A percentile compares a stretch with the other conserved stretches of the same genome.
Conservation (phyloP, 2,888 invertebrate species). For the Caenorhabditis zanzibari region DNA sequence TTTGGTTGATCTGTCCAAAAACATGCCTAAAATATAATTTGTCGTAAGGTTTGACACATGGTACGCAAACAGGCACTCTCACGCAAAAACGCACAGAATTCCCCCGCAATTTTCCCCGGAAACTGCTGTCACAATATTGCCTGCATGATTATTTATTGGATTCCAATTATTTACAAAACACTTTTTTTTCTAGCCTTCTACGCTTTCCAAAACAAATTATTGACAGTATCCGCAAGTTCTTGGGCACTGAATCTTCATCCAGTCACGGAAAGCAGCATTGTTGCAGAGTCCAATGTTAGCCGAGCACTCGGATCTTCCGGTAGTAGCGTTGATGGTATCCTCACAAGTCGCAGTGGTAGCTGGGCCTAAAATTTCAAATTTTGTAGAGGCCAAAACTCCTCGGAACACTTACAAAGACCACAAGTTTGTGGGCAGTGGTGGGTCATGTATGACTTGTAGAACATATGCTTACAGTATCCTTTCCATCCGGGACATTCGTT, state of each 20-base stretch:
- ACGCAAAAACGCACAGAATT: too few relatives aligned
- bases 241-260: slow-evolving; percentile 13
- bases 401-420: slow-evolving; percentile 10
- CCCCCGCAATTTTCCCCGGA: too few relatives aligned
- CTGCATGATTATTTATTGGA: background rate
- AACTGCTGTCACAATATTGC: too few relatives aligned
- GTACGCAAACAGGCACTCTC: too few relatives aligned
- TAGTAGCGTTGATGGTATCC: background rate
- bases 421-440: slow-evolving; percentile 11
- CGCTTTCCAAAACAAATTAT: background rate
- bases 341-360: background rate
- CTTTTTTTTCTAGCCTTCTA: background rate
- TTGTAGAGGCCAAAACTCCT: too few relatives aligned
- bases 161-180: background rate
- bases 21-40: too few relatives aligned
- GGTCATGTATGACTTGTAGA: slow-evolving; percentile 10
- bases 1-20: too few relatives aligned
- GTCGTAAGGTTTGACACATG: too few relatives aligned
- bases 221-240: slow-evolving; percentile 15
- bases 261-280: background rate
- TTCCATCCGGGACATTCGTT: slow-evolving; percentile 11
- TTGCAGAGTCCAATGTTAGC: background rate
- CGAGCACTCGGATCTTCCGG: background rate
- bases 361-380: background rate
- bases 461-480: background rate